phyloP scores from a whole-genome alignment of 2,113 vertebrate genomes.

The Cynocephalus volans region DNA sequence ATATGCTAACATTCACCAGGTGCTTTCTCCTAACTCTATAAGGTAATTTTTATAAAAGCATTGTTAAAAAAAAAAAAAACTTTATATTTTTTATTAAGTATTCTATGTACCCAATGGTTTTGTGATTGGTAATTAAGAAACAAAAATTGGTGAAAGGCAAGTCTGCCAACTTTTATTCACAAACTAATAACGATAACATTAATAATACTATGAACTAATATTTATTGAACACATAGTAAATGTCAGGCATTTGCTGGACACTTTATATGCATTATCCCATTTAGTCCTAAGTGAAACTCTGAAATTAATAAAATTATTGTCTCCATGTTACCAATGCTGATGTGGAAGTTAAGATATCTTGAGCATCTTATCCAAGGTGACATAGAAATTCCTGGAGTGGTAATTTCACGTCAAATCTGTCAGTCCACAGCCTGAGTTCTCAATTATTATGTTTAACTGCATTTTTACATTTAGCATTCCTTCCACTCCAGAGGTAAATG shows the following conservation, averaged over 20 bases:
- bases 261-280: neutral
- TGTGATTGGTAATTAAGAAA: too few species aligned
- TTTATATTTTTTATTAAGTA: constrained; percentile 41
- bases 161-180: too few species aligned
- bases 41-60: too few species aligned
- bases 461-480: constrained; percentile 6
- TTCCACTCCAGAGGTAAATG: neutral
- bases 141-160: too few species aligned
- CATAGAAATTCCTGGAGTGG: constrained; percentile 11
- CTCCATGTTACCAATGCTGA: neutral
- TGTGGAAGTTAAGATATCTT: neutral
- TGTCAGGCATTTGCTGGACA: neutral
- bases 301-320: neutral
- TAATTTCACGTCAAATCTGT: neutral
- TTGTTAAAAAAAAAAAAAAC: too few species aligned
- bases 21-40: constrained; percentile 31
- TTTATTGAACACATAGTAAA: neutral
- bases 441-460: neutral
- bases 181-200: neutral
- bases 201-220: constrained; percentile 2
- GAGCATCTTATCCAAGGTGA: neutral
- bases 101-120: neutral
- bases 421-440: neutral
- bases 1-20: constrained; percentile 50
- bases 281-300: constrained; percentile 1